These are phyloP conservation scores for Drosophila histrio DNA, from an alignment of 2,888 invertebrate genomes.

Conservation along the genomic window DNA sequence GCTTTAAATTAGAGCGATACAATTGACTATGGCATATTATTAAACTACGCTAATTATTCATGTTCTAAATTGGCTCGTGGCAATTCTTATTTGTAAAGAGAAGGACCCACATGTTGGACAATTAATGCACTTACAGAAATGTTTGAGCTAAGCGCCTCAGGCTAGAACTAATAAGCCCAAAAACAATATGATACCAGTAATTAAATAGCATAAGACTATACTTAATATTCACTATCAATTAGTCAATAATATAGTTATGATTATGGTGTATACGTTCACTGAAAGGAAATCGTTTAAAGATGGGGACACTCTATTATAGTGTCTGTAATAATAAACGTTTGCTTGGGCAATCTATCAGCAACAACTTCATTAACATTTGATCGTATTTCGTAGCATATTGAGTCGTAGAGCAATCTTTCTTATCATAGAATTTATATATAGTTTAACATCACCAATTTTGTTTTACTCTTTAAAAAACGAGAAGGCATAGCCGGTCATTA, in stretches of 20 bases:
- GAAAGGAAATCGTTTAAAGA: not conserved
- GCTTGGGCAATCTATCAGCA: too few relatives aligned
- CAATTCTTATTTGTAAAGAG: not conserved
- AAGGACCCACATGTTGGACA: not conserved
- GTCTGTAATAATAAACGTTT: not conserved
- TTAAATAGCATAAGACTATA: not conserved
- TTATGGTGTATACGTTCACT: not conserved
- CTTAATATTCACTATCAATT: not conserved
- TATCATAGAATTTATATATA: too few relatives aligned
- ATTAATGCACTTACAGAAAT: too few relatives aligned
- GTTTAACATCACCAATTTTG: too few relatives aligned
- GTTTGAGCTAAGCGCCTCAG: not conserved
- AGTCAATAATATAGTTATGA: not conserved
- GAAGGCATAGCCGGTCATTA: too few relatives aligned
- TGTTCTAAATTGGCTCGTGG: not conserved
- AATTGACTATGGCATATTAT: conserved; percentile 30
- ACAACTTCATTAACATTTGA: too few relatives aligned
- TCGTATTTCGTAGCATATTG: too few relatives aligned
- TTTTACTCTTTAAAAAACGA: too few relatives aligned
- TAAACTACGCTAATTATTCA: conserved; percentile 23
- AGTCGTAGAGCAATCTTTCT: too few relatives aligned
- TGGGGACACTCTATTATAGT: not conserved
- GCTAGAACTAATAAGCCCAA: not conserved
- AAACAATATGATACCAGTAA: not conserved
- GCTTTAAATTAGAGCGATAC: not conserved